phyloP scores from a whole-genome alignment of 2,113 vertebrate species.

The Embiotoca jacksoni region DNA sequence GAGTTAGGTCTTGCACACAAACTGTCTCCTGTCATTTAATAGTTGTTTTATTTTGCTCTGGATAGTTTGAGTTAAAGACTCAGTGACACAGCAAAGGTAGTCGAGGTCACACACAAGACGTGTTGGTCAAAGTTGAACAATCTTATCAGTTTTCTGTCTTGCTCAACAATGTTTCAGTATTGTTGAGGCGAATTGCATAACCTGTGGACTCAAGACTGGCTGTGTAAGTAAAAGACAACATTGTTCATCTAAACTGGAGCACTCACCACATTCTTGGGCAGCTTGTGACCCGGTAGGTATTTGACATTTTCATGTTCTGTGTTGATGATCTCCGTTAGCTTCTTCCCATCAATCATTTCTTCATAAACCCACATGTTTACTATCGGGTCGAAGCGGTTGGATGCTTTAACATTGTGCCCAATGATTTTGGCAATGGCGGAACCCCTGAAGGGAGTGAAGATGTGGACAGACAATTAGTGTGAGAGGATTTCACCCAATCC shows the following conservation, averaged over 20 bases:
- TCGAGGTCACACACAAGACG: background rate
- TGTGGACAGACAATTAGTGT: too few species aligned
- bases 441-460: conserved; percentile 76
- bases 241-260: background rate
- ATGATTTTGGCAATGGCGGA: conserved; percentile 89
- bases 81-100: too few species aligned
- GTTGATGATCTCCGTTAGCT: conserved; percentile 88
- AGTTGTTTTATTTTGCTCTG: too few species aligned
- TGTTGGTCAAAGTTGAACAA: background rate
- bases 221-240: too few species aligned
- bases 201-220: background rate
- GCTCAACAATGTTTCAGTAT: background rate
- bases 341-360: conserved; percentile 84
- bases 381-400: conserved; percentile 84
- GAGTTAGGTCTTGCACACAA: background rate
- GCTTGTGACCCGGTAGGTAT: conserved; percentile 87
- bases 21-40: too few species aligned
- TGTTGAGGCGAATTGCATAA: background rate
- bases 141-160: conserved; percentile 2
- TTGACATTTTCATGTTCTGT: conserved; percentile 89
- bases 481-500: too few species aligned
- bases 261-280: conserved; percentile 88
- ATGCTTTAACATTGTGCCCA: conserved; percentile 84
- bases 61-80: too few species aligned
- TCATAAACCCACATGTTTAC: conserved; percentile 92